Evolutionary conservation across 2,888 invertebrate genomes (phyloP).

Genomic region (Cistogaster globosa): DNA sequence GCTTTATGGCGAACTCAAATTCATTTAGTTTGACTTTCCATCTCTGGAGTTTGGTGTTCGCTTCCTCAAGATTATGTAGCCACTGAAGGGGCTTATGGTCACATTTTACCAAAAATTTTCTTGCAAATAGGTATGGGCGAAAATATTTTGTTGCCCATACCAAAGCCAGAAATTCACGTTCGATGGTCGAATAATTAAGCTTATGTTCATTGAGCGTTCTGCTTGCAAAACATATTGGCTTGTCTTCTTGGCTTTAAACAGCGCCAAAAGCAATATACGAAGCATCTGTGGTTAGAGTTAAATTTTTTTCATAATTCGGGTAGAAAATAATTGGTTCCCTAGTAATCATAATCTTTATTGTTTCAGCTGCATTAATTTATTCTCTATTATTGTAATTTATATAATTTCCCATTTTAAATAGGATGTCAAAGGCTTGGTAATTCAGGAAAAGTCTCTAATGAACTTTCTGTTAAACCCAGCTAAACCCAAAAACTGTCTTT

Average conservation of each 20-base stretch:
- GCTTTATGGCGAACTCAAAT: no score
- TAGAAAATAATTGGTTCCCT: no score
- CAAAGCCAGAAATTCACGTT: no score
- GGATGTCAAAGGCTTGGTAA: neutral
- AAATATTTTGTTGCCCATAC: no score
- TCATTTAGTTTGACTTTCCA: no score
- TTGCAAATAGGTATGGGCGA: constrained; percentile 5
- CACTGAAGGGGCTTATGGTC: no score
- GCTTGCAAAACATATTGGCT: constrained; percentile 5
- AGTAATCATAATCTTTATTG: constrained; percentile 60
- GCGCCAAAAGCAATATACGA: constrained; percentile 68
- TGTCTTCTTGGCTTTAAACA: constrained; percentile 8
- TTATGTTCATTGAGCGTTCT: constrained; percentile 14
- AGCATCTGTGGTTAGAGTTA: constrained; percentile 66
- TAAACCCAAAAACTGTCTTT: constrained; percentile 2
- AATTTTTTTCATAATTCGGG: constrained; percentile 65
- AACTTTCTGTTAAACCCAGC: constrained; percentile 27
- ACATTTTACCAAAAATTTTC: no score
- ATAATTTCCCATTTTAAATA: no score
- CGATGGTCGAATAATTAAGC: no score
- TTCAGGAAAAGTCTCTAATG: constrained; percentile 1
- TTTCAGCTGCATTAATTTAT: constrained; percentile 48
- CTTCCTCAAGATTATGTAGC: constrained; percentile 8
- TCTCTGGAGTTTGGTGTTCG: no score
- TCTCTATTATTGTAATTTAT: constrained; percentile 7